Conservation (phyloP, 2,888 invertebrate species). For the Acrobasis suavella region DNA sequence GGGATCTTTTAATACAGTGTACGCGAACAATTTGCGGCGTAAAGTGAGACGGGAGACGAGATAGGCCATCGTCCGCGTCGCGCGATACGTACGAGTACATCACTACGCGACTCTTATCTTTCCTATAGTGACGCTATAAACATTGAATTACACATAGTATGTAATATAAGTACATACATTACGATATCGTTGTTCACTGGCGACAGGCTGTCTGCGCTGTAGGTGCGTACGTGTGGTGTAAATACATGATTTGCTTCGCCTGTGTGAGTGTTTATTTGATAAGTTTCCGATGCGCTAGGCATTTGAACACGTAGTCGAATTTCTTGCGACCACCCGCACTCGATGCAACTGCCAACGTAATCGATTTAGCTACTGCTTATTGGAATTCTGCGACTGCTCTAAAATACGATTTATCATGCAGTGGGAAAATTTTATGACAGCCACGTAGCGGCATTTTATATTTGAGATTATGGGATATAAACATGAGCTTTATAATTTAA, state of each 20-base stretch:
- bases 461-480: slow-evolving; percentile 17
- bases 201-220: slow-evolving; percentile 79
- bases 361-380: slow-evolving; percentile 27
- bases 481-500: slow-evolving; percentile 8
- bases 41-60: slow-evolving; percentile 37
- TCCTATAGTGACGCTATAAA: slow-evolving; percentile 59
- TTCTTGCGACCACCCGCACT: slow-evolving; percentile 68
- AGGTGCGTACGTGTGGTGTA: slow-evolving; percentile 69
- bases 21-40: slow-evolving; percentile 42
- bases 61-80: slow-evolving; percentile 41
- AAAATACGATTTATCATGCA: slow-evolving; percentile 16
- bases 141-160: slow-evolving; percentile 67
- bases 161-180: slow-evolving; percentile 59
- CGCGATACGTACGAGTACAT: slow-evolving; percentile 42
- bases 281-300: slow-evolving; percentile 77
- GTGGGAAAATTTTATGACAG: slow-evolving; percentile 19
- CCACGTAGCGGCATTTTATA: slow-evolving; percentile 19
- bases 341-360: slow-evolving; percentile 35
- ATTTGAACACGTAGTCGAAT: slow-evolving; percentile 71
- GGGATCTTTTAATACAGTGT: not conserved
- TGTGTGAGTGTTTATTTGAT: slow-evolving; percentile 77
- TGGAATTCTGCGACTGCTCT: slow-evolving; percentile 22
- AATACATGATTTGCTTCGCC: slow-evolving; percentile 57
- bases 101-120: slow-evolving; percentile 52
- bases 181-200: slow-evolving; percentile 76